A percentile compares a stretch with the other conserved stretches of the same genome.
These are phyloP conservation scores for Drosophila nikananu DNA, from an alignment of 1,140 invertebrate species.

Conservation along the genomic window DNA sequence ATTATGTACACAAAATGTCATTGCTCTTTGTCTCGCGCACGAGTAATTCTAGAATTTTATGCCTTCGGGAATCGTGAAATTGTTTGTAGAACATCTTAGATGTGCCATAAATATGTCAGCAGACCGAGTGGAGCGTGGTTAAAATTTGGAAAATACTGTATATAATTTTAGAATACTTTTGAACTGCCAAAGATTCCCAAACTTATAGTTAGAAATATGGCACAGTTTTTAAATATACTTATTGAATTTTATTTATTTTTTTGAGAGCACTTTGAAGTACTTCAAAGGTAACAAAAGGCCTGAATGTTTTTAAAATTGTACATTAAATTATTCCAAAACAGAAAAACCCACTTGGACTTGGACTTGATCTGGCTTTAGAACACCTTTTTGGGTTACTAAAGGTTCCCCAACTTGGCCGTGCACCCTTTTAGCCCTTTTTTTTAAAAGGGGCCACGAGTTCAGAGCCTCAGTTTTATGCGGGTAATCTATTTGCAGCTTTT, in stretches of 20 bases:
- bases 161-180: background rate
- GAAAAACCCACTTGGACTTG: conserved; percentile 1
- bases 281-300: background rate
- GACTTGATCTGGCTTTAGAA: conserved; percentile 16
- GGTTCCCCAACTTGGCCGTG: background rate
- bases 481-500: background rate
- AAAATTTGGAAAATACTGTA: background rate
- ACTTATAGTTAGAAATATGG: background rate
- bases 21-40: conserved; percentile 29
- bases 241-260: too few relatives aligned
- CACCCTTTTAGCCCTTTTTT: conserved; percentile 18
- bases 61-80: conserved; percentile 19
- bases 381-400: conserved; percentile 5
- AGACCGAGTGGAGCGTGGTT: background rate
- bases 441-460: conserved; percentile 19
- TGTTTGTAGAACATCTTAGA: conserved; percentile 38
- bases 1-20: conserved; percentile 54
- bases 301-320: background rate
- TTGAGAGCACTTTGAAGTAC: background rate
- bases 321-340: conserved; percentile 15
- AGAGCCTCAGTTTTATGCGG: background rate
- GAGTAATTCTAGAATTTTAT: conserved; percentile 41
- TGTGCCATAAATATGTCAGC: conserved; percentile 42
- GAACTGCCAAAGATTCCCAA: background rate
- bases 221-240: background rate